Percentiles rank a stretch among this genome's conserved stretches.
phyloP scores from a whole-genome alignment of 2,888 invertebrate genomes.

The Ditula angustiorana region DNA sequence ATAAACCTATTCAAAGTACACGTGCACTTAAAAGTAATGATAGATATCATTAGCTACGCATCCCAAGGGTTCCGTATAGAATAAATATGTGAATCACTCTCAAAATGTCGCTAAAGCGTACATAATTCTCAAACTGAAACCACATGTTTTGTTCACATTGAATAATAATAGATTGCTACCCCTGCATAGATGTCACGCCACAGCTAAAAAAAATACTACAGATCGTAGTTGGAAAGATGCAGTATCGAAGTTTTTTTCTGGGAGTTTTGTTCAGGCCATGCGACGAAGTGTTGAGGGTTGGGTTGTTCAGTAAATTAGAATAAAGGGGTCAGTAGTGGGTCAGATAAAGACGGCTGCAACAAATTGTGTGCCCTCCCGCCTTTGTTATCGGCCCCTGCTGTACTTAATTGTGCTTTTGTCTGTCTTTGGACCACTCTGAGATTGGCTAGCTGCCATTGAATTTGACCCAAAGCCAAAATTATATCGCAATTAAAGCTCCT shows the following conservation, averaged over 20 bases:
- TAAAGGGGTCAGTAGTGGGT: constrained; percentile 83
- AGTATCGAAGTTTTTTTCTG: constrained; percentile 43
- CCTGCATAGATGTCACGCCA: constrained; percentile 46
- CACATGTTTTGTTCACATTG: constrained; percentile 82
- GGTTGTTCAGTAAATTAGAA: constrained; percentile 75
- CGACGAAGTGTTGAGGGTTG: constrained; percentile 50
- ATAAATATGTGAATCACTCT: constrained; percentile 78
- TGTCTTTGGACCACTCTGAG: constrained; percentile 62
- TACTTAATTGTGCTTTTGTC: constrained; percentile 84
- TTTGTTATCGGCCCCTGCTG: constrained; percentile 81
- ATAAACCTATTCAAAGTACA: constrained; percentile 58
- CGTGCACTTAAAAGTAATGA: constrained; percentile 69
- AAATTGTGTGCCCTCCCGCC: constrained; percentile 79
- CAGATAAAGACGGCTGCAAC: constrained; percentile 84
- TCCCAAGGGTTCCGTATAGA: constrained; percentile 57
- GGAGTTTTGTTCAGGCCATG: not conserved
- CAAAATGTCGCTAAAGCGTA: constrained; percentile 78
- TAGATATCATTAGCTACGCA: constrained; percentile 65
- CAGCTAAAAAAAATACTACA: constrained; percentile 49
- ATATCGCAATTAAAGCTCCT: constrained; percentile 20
- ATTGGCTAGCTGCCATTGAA: constrained; percentile 67
- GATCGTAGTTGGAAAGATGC: constrained; percentile 39
- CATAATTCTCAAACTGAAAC: constrained; percentile 68
- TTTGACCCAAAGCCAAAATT: constrained; percentile 62
- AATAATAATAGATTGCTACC: constrained; percentile 68